Base-by-base conservation (phyloP, 2,797 vertebrate species). In the Microctenopoma stevenorrisi region DNA sequence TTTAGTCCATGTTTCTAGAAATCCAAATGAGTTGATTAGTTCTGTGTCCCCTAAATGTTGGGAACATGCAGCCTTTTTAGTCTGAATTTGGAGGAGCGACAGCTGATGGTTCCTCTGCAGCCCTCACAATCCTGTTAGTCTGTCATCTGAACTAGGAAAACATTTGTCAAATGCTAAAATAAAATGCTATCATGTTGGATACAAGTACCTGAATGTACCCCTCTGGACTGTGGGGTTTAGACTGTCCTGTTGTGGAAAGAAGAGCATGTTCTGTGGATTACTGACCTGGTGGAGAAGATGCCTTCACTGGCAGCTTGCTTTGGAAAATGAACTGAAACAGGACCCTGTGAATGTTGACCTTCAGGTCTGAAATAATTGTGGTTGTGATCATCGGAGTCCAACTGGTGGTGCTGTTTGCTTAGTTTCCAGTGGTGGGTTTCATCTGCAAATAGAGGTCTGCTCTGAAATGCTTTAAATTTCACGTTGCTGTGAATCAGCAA, bases 321-420 rank as follows among this genome's bases (percentile, higher is more conserved):
- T 9, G 40, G 25, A 47, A 14, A 40, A 33, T 59, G 1, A 60
- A 7, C 14, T 22, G 11, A 38, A 46, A 26, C 14, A 2, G 28
- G 44, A 50, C 12, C 5, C 7, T 18, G 46, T 12, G 3, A 6
- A 25, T 12, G 16, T 30, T 5, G 13, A 44, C 18, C 55, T 37
- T 33, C n/a, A 14, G 12, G 37, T 51, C 42, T 47, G 18, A 62
- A 48, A 55, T 0, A 42, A 51, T 3, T 15, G 49, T 68, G 43
- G 14, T 40, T 38, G 11, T 38, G 40, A 43, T 18, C 49, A 2
- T 50, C 37, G 10, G 1, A 22, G 15, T 33, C 59, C 82, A 75
- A 30, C 28, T 60, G 74, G 74, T 64, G 82, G 74, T 46, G 82
- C 72, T 78, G 1, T 69, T 46, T 26, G 18, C 58, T 61, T 26